Evolutionary conservation across 2,797 vertebrate species (phyloP).

Genomic region (Lagocephalus sceleratus): DNA sequence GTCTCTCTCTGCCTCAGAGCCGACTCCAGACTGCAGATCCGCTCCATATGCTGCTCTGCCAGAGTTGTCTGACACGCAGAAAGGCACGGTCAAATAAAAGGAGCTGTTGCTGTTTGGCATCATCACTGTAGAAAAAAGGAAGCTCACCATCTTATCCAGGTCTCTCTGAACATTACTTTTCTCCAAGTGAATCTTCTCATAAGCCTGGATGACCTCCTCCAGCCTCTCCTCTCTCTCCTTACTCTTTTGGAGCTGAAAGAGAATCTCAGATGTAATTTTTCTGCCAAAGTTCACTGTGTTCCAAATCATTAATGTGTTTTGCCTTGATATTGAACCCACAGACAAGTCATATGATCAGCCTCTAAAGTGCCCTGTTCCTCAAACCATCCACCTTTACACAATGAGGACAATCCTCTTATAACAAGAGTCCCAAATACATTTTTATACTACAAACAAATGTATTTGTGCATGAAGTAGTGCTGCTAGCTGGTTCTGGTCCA

Average conservation of each 20-base stretch:
- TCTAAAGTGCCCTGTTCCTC: too few relatives aligned
- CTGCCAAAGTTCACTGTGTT: background rate
- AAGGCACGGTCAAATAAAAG: background rate
- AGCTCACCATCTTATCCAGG: constrained; percentile 85
- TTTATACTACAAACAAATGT: too few relatives aligned
- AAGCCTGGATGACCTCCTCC: constrained; percentile 88
- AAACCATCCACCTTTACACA: too few relatives aligned
- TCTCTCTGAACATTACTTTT: constrained; percentile 85
- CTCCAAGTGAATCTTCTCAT: constrained; percentile 87
- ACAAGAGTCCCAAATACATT: too few relatives aligned
- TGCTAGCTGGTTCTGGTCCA: too few relatives aligned
- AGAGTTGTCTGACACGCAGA: constrained; percentile 74
- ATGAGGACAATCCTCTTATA: too few relatives aligned
- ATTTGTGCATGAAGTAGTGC: too few relatives aligned
- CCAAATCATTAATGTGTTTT: too few relatives aligned
- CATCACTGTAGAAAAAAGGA: background rate
- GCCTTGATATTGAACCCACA: too few relatives aligned
- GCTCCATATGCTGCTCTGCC: constrained; percentile 84
- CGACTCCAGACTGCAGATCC: constrained; percentile 82
- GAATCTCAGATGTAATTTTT: background rate
- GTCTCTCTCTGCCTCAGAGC: constrained; percentile 78
- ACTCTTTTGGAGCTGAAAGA: constrained; percentile 82
- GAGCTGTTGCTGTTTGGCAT: background rate
- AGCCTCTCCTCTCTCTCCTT: constrained; percentile 86
- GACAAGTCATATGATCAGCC: too few relatives aligned